Base-by-base conservation (phyloP, 92 coral and sea anemone genomes). In the Epizoanthus scotinus region DNA sequence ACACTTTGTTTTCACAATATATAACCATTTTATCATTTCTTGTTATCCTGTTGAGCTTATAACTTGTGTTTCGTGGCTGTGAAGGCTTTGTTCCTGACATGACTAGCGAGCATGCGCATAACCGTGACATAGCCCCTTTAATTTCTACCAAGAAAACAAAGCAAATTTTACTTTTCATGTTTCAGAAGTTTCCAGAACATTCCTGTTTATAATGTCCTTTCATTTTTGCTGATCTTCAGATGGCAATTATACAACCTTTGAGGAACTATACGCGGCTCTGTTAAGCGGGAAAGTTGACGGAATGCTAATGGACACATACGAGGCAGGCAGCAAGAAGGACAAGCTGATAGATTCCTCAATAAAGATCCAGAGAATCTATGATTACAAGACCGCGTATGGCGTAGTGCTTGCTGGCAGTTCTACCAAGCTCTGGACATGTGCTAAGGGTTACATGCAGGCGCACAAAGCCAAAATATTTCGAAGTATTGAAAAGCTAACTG, bases 401-500 rank as follows among this genome's bases (percentile, higher is more conserved):
- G 72, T 93, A 20, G 93, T 93, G 6, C 71, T 89, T 58, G 91
- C 98, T 2, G 95, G 98, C 17, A 88, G 77, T 22, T 86, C 93
- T 19, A 72, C 87, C 53, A 85, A 84, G 75, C 83, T 93, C 15
- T 82, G 80, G 68, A 82, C 71, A 26, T 93, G 98, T 63, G 84
- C 92, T 4, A 88, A 82, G n/a, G 61, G 86, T 36, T 93, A 87
- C 74, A 90, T 88, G 90, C 71, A 80, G 57, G 53, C 85, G 0
- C 74, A 88, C 57, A 85, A 83, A 44, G 87, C 70, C 53, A 79
- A 80, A 71, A 86, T 93, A 86, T 77, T 67, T 47, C 65, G 71
- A 7, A 92, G 89, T 70, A 88, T 93, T 65, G 84, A 63, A 14
- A 77, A 84, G 73, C 86, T 85, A 59, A 71, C 88, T 47, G 59